Percentiles rank a stretch among this genome's conserved stretches.
phyloP scores from a whole-genome alignment of 2,797 vertebrate species.

The Macropus fuliginosus region DNA sequence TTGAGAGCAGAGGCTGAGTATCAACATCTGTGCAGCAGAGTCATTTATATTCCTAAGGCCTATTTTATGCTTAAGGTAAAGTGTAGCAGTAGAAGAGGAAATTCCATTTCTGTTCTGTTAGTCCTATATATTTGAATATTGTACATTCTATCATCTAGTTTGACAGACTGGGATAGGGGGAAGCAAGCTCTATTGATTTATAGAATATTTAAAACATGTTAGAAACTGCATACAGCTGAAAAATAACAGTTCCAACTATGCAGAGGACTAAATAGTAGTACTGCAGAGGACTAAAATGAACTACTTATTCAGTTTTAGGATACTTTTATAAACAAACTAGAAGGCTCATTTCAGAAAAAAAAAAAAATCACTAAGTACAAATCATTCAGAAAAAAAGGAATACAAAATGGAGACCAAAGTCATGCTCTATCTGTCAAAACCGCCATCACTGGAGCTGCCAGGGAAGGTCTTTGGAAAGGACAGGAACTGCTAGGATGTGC shows the following conservation, averaged over 20 bases:
- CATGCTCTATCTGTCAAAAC: background rate
- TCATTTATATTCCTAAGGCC: background rate
- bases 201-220: background rate
- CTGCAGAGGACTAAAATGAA: background rate
- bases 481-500: background rate
- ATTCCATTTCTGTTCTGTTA: background rate
- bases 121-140: background rate
- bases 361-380: background rate
- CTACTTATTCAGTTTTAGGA: background rate
- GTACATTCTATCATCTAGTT: background rate
- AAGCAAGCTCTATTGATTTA: background rate
- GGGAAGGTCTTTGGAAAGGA: background rate
- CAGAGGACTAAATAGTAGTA: background rate
- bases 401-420: background rate
- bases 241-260: background rate
- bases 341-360: background rate
- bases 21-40: background rate
- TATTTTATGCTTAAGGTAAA: background rate
- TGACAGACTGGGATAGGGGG: background rate
- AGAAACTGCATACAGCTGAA: background rate
- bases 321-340: background rate
- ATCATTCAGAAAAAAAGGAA: background rate
- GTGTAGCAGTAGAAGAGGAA: background rate
- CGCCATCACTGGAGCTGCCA: background rate
- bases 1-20: background rate